These are phyloP conservation scores for Tachypleus tridentatus DNA, from an alignment of 1,140 invertebrate species.

Conservation along the genomic window DNA sequence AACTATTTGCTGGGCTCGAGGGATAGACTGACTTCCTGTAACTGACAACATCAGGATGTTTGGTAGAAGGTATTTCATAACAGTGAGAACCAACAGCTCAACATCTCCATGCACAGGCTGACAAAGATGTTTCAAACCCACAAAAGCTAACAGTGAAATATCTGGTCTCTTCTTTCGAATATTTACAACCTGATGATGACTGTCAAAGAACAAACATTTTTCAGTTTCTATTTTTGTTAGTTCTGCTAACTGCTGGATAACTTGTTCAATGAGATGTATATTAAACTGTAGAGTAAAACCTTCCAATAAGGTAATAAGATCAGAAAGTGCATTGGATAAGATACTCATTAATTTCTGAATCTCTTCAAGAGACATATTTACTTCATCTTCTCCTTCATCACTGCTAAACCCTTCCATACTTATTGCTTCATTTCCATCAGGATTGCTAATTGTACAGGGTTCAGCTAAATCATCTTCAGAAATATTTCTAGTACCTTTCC, in stretches of 20 bases:
- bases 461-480: too few relatives aligned
- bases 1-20: constrained; percentile 33
- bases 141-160: constrained; percentile 1
- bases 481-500: too few relatives aligned
- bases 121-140: constrained; percentile 29
- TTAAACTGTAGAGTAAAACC: constrained; percentile 39
- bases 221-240: constrained; percentile 39
- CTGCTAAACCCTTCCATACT: not conserved
- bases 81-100: constrained; percentile 34
- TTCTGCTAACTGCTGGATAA: constrained; percentile 38
- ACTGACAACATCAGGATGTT: constrained; percentile 35
- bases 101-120: constrained; percentile 38
- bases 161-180: constrained; percentile 15
- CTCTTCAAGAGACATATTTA: constrained; percentile 14
- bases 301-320: constrained; percentile 36
- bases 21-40: constrained; percentile 32
- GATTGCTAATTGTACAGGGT: not conserved
- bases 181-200: constrained; percentile 23
- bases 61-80: constrained; percentile 40
- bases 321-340: constrained; percentile 35
- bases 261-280: constrained; percentile 37
- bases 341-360: constrained; percentile 19
- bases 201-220: constrained; percentile 20
- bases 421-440: not conserved
- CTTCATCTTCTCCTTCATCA: constrained; percentile 8